phyloP scores from a whole-genome alignment of 2,888 invertebrate species.

The Oxytorus armatus region DNA sequence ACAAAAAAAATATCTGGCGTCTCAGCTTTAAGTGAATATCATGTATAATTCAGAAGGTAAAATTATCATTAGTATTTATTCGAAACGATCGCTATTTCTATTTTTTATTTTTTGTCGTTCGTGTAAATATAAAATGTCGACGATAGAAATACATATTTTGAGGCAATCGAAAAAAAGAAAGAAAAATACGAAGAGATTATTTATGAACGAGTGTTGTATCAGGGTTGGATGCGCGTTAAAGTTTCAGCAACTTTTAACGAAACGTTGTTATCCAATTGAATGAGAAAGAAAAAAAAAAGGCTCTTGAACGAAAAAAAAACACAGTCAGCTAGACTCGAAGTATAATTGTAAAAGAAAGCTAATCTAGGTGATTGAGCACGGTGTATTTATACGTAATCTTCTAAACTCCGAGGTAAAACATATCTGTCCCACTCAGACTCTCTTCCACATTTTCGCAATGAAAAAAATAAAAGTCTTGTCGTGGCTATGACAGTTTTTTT shows the following conservation, averaged over 20 bases:
- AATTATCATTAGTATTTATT: conserved; percentile 70
- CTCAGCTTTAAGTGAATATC: conserved; percentile 75
- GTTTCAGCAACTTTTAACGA: conserved; percentile 14
- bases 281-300: conserved; percentile 13
- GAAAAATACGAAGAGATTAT: conserved; percentile 14
- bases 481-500: conserved; percentile 39
- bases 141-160: conserved; percentile 58
- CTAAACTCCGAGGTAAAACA: conserved; percentile 74
- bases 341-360: conserved; percentile 14
- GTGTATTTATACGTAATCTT: conserved; percentile 67
- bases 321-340: conserved; percentile 37
- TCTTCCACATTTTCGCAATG: conserved; percentile 61
- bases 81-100: conserved; percentile 65
- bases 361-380: conserved; percentile 32
- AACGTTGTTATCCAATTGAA: conserved; percentile 36
- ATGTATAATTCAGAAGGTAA: conserved; percentile 64
- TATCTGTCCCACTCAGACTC: conserved; percentile 73
- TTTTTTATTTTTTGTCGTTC: conserved; percentile 59
- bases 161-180: conserved; percentile 28
- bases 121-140: conserved; percentile 68
- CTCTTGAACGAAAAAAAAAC: conserved; percentile 11
- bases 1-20: conserved; percentile 50
- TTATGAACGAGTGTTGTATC: background rate
- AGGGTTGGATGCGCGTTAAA: conserved; percentile 25
- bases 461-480: conserved; percentile 26